Evolutionary conservation across 2,888 invertebrate genomes (phyloP).

Genomic region (Dioctria linearis): DNA sequence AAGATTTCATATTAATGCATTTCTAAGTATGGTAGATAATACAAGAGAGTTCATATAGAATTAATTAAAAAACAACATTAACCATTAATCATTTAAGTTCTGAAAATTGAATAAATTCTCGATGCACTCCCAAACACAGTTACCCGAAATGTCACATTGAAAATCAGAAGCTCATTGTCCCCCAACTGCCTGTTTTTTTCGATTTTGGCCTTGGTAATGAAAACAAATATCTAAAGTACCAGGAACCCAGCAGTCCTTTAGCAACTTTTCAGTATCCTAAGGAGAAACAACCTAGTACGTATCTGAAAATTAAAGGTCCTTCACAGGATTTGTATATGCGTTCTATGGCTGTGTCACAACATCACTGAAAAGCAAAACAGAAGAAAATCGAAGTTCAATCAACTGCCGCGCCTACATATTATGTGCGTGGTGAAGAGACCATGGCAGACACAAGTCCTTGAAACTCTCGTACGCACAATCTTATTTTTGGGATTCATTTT

Average conservation of each 20-base stretch:
- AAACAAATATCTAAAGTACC: conserved; percentile 44
- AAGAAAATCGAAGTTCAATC: conserved; percentile 2
- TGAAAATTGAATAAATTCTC: too few relatives aligned
- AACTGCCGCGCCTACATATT: not conserved
- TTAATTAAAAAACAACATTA: too few relatives aligned
- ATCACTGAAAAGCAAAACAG: not conserved
- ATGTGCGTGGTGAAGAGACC: not conserved
- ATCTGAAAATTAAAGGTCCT: too few relatives aligned
- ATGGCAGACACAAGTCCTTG: not conserved
- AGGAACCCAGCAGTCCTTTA: conserved; percentile 11
- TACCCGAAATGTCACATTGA: too few relatives aligned
- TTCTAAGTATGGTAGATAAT: too few relatives aligned
- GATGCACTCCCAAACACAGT: too few relatives aligned
- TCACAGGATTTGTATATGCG: too few relatives aligned
- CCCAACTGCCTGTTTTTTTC: not conserved
- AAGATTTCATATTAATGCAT: too few relatives aligned
- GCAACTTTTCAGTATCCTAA: too few relatives aligned
- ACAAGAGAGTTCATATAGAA: too few relatives aligned
- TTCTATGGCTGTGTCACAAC: not conserved
- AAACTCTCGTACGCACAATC: not conserved
- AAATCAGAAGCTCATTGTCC: not conserved
- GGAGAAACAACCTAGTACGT: too few relatives aligned
- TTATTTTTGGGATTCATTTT: not conserved
- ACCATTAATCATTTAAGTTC: too few relatives aligned
- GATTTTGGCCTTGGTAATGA: conserved; percentile 27